Conservation (phyloP, 37 sponge, comb jelly and placozoan genomes). For the Hexactinellida sp. region DNA sequence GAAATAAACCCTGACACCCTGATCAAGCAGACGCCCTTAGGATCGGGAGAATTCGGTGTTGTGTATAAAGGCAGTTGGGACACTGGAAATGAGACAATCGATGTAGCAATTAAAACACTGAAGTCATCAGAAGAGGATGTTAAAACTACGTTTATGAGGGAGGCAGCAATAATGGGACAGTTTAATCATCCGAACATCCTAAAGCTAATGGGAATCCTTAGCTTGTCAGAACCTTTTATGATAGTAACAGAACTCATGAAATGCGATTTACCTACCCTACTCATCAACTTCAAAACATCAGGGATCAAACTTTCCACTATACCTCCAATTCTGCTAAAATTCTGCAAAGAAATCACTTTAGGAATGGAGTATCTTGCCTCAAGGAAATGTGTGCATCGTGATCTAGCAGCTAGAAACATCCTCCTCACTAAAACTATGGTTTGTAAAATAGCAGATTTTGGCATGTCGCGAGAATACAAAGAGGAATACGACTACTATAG, state of each 20-base stretch:
- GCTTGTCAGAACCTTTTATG: slow-evolving; percentile 53
- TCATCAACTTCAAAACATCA: neutral
- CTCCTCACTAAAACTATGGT: neutral
- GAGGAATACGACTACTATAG: slow-evolving; percentile 10
- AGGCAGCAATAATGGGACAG: slow-evolving; percentile 28
- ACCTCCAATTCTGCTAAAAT: neutral
- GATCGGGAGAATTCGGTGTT: slow-evolving; percentile 24
- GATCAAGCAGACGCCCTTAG: neutral
- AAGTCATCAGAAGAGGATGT: neutral
- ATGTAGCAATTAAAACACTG: slow-evolving; percentile 24
- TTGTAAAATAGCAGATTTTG: slow-evolving; percentile 23
- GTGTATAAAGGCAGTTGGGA: slow-evolving; percentile 27
- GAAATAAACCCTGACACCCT: slow-evolving; percentile 3
- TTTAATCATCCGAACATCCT: slow-evolving; percentile 27
- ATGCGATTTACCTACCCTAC: neutral
- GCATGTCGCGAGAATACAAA: slow-evolving; percentile 14
- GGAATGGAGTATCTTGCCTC: slow-evolving; percentile 25
- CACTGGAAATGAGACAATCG: slow-evolving; percentile 2
- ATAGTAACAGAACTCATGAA: slow-evolving; percentile 96
- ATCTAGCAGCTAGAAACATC: slow-evolving; percentile 25
- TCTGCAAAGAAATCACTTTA: slow-evolving; percentile 10
- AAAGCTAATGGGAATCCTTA: slow-evolving; percentile 18
- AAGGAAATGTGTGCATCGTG: slow-evolving; percentile 24
- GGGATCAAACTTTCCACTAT: neutral
- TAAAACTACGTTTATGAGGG: slow-evolving; percentile 16